Conservation (phyloP, 2,888 invertebrate genomes). For the Caenorhabditis japonica region DNA sequence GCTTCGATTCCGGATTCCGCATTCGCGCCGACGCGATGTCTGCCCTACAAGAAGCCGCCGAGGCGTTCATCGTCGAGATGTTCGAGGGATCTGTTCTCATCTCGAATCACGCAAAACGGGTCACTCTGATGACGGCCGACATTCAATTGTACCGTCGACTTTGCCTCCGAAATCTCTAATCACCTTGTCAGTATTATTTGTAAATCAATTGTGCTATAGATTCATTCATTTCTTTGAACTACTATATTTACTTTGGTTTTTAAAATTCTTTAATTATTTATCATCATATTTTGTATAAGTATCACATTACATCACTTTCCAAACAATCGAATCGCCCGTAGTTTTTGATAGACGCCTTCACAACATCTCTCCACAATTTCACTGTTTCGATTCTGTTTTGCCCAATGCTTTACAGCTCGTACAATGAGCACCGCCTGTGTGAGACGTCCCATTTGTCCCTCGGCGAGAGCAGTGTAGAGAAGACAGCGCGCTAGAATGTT, state of each 20-base stretch:
- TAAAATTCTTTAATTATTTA: not conserved
- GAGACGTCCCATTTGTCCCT: constrained; percentile 87
- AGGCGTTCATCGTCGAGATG: constrained; percentile 52
- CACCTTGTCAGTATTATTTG: not conserved
- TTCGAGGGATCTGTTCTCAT: constrained; percentile 47
- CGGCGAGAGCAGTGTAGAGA: constrained; percentile 88
- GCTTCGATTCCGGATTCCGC: constrained; percentile 8
- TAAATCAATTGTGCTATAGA: too few relatives aligned
- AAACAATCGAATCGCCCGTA: constrained; percentile 24
- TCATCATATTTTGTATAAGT: not conserved
- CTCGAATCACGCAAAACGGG: constrained; percentile 54
- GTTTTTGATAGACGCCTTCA: constrained; percentile 39
- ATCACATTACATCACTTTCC: constrained; percentile 4
- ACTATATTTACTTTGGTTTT: constrained; percentile 1
- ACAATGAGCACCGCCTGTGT: constrained; percentile 49
- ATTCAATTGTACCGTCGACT: constrained; percentile 54
- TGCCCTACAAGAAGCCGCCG: constrained; percentile 57
- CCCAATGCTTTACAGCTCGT: constrained; percentile 28
- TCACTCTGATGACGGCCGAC: constrained; percentile 51
- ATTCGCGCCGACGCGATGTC: constrained; percentile 45
- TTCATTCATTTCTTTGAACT: too few relatives aligned
- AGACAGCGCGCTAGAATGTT: constrained; percentile 86
- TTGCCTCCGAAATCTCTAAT: constrained; percentile 23
- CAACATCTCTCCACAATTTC: constrained; percentile 38
- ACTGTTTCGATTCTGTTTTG: constrained; percentile 29